Conservation (phyloP, 1,140 invertebrate species). For the Diabrotica virgifera region DNA sequence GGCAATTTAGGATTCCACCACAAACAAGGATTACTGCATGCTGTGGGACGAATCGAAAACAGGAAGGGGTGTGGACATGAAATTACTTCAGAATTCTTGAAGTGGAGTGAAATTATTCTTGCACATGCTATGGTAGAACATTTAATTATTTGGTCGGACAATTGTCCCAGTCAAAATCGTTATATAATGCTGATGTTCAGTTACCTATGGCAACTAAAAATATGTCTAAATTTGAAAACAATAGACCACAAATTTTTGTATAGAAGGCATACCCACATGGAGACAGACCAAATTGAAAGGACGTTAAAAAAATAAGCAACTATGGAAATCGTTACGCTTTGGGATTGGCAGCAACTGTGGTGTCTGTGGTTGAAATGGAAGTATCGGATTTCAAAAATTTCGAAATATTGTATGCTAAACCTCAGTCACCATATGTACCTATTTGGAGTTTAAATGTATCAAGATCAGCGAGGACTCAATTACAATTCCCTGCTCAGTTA, state of each 20-base stretch:
- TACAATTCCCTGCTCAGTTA: too few species aligned
- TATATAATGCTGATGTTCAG: conserved; percentile 10
- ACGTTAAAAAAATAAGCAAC: too few species aligned
- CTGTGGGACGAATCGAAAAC: conserved; percentile 20
- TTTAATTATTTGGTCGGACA: conserved; percentile 19
- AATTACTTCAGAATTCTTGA: conserved; percentile 7
- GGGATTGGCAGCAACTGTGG: too few species aligned
- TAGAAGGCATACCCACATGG: background rate
- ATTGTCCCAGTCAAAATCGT: conserved; percentile 17
- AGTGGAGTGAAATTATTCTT: conserved; percentile 8
- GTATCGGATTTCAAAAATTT: too few species aligned
- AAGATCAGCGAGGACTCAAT: too few species aligned
- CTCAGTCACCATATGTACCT: too few species aligned
- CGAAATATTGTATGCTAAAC: too few species aligned
- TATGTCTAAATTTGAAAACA: conserved; percentile 6
- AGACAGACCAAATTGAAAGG: background rate
- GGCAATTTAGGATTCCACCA: conserved; percentile 20
- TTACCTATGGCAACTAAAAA: conserved; percentile 8
- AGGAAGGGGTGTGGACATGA: conserved; percentile 15
- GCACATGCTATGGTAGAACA: background rate
- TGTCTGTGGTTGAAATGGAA: too few species aligned
- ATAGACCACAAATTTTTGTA: conserved; percentile 7
- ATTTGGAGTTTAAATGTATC: too few species aligned
- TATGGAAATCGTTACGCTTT: too few species aligned
- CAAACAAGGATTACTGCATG: conserved; percentile 19